Percentiles rank a stretch among this genome's conserved stretches.
Evolutionary conservation across 2,113 vertebrate genomes (phyloP).

Genomic region (Onychostruthus taczanowskii): DNA sequence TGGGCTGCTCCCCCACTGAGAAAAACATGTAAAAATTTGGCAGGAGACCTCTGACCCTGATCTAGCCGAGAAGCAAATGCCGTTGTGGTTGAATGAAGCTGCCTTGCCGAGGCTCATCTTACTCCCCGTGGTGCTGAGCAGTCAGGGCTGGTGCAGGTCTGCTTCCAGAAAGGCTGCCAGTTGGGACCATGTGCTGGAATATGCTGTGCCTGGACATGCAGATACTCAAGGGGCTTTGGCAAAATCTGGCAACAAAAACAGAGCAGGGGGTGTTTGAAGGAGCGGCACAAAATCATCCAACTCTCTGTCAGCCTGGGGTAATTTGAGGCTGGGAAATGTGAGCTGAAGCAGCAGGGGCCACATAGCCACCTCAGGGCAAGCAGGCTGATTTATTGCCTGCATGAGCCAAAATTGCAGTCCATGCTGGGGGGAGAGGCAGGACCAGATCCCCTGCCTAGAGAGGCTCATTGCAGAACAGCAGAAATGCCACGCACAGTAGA

Average conservation of each 20-base stretch:
- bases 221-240: neutral
- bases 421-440: constrained; percentile 24
- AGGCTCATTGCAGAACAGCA: neutral
- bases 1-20: neutral
- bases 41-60: neutral
- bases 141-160: neutral
- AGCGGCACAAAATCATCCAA: neutral
- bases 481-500: neutral
- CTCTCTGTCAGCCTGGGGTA: neutral
- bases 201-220: neutral
- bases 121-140: rapidly evolving
- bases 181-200: rapidly evolving
- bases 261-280: neutral
- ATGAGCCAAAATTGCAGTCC: neutral
- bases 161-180: neutral
- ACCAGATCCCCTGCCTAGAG: neutral
- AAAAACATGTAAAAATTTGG: neutral
- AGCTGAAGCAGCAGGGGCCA: neutral
- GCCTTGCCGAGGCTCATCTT: rapidly evolving
- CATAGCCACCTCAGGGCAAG: neutral
- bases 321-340: neutral
- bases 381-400: constrained; percentile 44
- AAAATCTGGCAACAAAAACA: neutral
- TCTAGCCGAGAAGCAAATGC: neutral
- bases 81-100: neutral